Evolutionary conservation across 2,113 vertebrate genomes (phyloP), one percentile per base, ranked within the genome.

Genomic region (Uropsilus gracilis): DNA sequence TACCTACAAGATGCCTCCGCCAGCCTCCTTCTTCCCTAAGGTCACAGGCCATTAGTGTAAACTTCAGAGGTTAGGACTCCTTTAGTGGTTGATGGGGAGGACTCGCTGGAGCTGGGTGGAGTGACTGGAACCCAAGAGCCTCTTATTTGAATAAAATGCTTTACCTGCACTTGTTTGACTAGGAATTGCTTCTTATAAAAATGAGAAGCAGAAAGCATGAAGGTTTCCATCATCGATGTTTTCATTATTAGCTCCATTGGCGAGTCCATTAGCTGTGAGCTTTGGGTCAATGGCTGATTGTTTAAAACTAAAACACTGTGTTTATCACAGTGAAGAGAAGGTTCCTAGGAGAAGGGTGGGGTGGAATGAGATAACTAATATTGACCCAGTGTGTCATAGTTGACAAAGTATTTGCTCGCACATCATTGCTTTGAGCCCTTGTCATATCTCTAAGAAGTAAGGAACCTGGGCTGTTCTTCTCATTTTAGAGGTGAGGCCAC

Each of bases 201-300:
- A 28, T 2, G 12, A 17, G 73, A 46, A 0, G 42, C 71, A 82
- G 34, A 92, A 90, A 78, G 90, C 90, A 11, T 50, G 48, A 50
- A 77, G 66, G 76, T 59, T 77, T 44, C 77, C 18, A 30, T 94
- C 86, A 94, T 95, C 42, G 0, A 95, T 82, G 77, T 84, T 73
- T 94, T 85, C 92, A 87, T 90, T 87, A 90, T 82, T 61, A 88
- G 94, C 72, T 85, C 59, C 81, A 87, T 90, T 39, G 94, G 76
- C 37, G 0, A 84, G 81, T 57, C 68, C 75, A 59, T 95, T 95
- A 95, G 61, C 92, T 90, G 59, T 77, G 90, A 94, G 94, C 91
- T 85, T 55, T 16, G 66, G 88, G 90, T 96, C 94, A 94, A 20
- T 82, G 77, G 50, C 82, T 46, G 82, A 73, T 57, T 46, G 81